A percentile compares a stretch with the other conserved stretches of the same genome.
Conservation (phyloP, 2,888 invertebrate genomes). For the Ctenicera cuprea region DNA sequence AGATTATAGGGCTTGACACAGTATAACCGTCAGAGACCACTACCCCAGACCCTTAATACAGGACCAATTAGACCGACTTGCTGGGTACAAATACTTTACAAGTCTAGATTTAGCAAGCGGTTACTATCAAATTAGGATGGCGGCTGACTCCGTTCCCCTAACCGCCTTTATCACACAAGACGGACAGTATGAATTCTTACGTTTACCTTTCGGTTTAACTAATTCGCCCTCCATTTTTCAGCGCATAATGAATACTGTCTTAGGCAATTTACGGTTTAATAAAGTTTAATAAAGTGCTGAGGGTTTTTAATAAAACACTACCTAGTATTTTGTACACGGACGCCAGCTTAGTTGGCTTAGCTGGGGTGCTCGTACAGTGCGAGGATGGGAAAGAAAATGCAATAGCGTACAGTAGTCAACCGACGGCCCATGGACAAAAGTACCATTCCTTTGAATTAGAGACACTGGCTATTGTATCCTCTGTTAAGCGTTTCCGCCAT, state of each 20-base stretch:
- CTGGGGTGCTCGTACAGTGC: conserved; percentile 54
- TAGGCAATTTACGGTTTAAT: background rate
- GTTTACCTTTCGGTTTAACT: background rate
- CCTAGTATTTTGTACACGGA: conserved; percentile 42
- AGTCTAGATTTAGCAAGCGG: background rate
- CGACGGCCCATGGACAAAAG: conserved; percentile 57
- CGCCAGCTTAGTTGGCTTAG: conserved; percentile 55
- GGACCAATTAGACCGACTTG: background rate
- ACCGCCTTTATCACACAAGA: background rate
- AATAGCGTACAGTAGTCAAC: conserved; percentile 62
- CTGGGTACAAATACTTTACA: background rate
- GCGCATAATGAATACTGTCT: background rate
- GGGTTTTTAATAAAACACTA: conserved; percentile 1
- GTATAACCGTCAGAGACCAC: background rate
- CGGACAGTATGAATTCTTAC: background rate
- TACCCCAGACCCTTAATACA: background rate
- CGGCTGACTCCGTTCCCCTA: background rate
- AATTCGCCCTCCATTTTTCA: background rate
- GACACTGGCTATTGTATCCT: conserved; percentile 17
- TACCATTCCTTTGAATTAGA: conserved; percentile 54
- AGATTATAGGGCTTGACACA: background rate
- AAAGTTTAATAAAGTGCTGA: conserved; percentile 5
- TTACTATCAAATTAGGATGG: background rate
- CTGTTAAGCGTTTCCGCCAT: too few relatives aligned
- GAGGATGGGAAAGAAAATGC: conserved; percentile 48